Evolutionary conservation across 1,140 invertebrate species (phyloP).

Genomic region (Eueides isabella): DNA sequence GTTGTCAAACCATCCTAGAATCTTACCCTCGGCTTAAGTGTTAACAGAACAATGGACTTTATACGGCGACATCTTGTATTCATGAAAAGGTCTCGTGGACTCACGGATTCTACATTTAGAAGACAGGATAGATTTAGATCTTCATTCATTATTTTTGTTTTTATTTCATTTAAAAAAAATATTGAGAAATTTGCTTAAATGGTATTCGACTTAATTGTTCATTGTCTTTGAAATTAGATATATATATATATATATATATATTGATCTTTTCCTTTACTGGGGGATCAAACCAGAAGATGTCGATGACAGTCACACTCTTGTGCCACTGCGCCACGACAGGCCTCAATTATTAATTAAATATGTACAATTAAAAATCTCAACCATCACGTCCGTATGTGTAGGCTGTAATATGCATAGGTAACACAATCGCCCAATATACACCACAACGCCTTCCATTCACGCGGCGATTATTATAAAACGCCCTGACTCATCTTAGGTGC

Average conservation of each 20-base stretch:
- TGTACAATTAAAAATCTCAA: neutral
- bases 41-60: slow-evolving; percentile 50
- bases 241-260: no score
- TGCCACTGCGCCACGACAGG: no score
- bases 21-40: slow-evolving; percentile 60
- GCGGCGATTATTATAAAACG: slow-evolving; percentile 69
- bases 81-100: slow-evolving; percentile 53
- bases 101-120: slow-evolving; percentile 30
- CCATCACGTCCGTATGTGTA: slow-evolving; percentile 37
- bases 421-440: slow-evolving; percentile 54
- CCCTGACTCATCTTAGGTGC: slow-evolving; percentile 67
- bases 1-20: slow-evolving; percentile 45
- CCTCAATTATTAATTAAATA: neutral
- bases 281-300: no score
- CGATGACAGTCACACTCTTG: no score
- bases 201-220: no score
- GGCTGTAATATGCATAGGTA: slow-evolving; percentile 9
- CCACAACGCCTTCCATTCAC: slow-evolving; percentile 54
- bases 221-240: no score
- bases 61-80: slow-evolving; percentile 68
- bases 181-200: no score
- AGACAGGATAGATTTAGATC: neutral
- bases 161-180: neutral
- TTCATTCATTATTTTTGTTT: neutral
- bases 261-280: no score